Evolutionary conservation across 2,113 vertebrate species (phyloP).

Genomic region (Falcunculus frontatus): DNA sequence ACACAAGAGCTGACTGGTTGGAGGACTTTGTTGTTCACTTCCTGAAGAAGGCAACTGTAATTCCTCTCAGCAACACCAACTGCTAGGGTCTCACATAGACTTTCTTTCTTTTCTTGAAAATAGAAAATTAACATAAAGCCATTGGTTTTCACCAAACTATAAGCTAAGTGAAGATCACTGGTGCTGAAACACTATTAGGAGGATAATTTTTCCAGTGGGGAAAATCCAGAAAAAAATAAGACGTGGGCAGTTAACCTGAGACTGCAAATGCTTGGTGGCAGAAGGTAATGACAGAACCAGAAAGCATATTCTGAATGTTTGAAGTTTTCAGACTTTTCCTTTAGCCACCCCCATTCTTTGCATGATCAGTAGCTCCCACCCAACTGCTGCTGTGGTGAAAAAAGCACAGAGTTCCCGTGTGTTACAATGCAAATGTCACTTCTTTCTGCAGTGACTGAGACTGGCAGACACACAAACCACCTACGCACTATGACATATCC

Average conservation of each 20-base stretch:
- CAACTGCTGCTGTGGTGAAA: not conserved
- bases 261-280: not conserved
- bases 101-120: not conserved
- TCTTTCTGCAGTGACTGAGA: not conserved
- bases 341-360: not conserved
- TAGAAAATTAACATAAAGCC: not conserved
- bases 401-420: not conserved
- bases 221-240: not conserved
- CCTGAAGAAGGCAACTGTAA: not conserved
- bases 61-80: not conserved
- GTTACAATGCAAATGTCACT: not conserved
- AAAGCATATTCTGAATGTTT: not conserved
- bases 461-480: not conserved
- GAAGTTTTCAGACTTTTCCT: not conserved
- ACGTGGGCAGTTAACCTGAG: not conserved
- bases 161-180: not conserved
- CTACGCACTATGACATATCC: not conserved
- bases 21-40: not conserved
- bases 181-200: not conserved
- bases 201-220: not conserved
- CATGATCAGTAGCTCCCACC: not conserved
- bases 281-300: not conserved
- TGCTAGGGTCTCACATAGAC: not conserved
- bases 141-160: not conserved
- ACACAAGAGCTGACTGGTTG: not conserved